Percentiles rank a stretch among this genome's conserved stretches.
phyloP scores from a whole-genome alignment of 2,113 vertebrate genomes.

The Erythrocercus mccallii region DNA sequence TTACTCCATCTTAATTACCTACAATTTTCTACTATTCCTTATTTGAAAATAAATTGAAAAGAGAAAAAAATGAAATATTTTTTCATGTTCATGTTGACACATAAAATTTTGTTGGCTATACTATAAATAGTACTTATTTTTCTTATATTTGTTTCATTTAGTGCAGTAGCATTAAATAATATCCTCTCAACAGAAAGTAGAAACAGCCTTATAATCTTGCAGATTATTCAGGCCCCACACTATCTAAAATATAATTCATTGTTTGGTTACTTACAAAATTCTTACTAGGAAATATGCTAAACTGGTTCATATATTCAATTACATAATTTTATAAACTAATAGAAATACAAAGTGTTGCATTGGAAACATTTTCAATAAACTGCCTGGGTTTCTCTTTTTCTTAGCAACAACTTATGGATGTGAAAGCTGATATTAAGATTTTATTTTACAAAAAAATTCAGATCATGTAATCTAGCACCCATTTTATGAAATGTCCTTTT shows the following conservation, averaged over 20 bases:
- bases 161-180: neutral
- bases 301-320: neutral
- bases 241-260: neutral
- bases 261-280: neutral
- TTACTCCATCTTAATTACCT: neutral
- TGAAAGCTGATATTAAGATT: neutral
- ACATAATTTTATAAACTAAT: neutral
- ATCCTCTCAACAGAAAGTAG: neutral
- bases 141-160: neutral
- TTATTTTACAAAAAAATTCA: neutral
- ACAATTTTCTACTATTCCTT: neutral
- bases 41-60: neutral
- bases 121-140: neutral
- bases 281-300: neutral
- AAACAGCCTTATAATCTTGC: neutral
- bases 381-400: neutral
- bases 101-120: neutral
- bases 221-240: neutral
- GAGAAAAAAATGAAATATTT: neutral
- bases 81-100: neutral
- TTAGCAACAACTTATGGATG: neutral
- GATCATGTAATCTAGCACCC: neutral
- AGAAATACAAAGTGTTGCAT: fast-evolving
- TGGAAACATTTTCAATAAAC: neutral
- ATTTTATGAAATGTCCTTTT: neutral